phyloP scores from a whole-genome alignment of 2,888 invertebrate genomes.

The Hydroisotoma schaefferi region DNA sequence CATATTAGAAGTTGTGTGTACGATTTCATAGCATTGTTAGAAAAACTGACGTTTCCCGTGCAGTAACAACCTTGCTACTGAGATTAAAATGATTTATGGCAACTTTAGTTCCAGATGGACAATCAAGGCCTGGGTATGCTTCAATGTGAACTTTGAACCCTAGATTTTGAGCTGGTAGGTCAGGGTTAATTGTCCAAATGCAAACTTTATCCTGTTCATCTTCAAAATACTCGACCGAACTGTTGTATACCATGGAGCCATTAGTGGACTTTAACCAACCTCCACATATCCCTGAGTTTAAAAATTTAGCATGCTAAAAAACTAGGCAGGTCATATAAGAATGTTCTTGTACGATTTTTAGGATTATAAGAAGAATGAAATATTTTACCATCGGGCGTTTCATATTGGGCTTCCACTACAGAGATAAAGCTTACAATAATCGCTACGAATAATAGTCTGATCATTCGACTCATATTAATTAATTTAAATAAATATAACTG shows the following conservation, averaged over 20 bases:
- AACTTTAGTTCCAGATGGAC: neutral
- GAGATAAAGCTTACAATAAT: neutral
- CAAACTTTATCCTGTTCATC: slow-evolving; percentile 13
- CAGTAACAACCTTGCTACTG: neutral
- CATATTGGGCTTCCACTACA: slow-evolving; percentile 8
- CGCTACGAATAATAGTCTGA: too few species aligned
- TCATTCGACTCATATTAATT: too few species aligned
- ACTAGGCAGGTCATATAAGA: neutral
- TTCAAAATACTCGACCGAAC: slow-evolving; percentile 11
- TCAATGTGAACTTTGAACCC: neutral
- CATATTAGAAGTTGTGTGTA: too few species aligned
- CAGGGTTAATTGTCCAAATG: slow-evolving; percentile 32
- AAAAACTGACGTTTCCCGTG: slow-evolving; percentile 6
- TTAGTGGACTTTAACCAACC: slow-evolving; percentile 18
- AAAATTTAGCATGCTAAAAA: neutral
- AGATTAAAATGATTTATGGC: slow-evolving; percentile 4
- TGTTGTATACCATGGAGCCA: slow-evolving; percentile 26
- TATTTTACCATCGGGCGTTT: slow-evolving; percentile 17
- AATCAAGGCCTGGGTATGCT: neutral
- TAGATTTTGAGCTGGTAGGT: neutral
- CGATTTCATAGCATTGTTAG: too few species aligned
- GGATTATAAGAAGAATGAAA: too few species aligned
- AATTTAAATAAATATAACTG: too few species aligned
- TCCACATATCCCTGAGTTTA: slow-evolving; percentile 28
- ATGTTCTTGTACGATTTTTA: neutral